Percentiles rank a stretch among this genome's conserved stretches.
phyloP scores from a whole-genome alignment of 2,888 invertebrate genomes.

The Eudasyphora cyanicolor region DNA sequence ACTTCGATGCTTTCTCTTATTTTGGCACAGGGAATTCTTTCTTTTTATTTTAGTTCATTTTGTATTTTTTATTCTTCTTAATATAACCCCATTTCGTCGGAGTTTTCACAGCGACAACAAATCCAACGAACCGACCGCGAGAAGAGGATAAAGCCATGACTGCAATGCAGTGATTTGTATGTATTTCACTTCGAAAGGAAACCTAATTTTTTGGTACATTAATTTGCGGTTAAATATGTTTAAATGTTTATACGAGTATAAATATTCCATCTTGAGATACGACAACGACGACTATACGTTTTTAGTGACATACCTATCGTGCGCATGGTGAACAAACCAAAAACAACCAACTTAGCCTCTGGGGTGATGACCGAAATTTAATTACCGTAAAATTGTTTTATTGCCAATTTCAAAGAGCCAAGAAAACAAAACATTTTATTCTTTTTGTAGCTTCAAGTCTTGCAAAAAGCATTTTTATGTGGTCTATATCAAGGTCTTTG shows the following conservation, averaged over 20 bases:
- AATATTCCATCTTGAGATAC: neutral
- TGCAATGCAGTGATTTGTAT: slow-evolving; percentile 43
- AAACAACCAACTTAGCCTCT: too few relatives aligned
- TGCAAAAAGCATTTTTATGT: too few relatives aligned
- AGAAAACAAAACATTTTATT: neutral
- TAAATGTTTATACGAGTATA: too few relatives aligned
- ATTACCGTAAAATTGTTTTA: neutral
- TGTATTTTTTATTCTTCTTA: neutral
- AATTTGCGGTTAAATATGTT: slow-evolving; percentile 13
- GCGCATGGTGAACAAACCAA: too few relatives aligned
- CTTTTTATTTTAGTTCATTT: neutral
- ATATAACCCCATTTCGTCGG: neutral
- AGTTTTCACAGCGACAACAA: too few relatives aligned
- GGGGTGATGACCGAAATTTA: neutral
- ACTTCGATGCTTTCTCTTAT: neutral
- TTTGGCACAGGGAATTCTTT: neutral
- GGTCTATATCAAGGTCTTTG: too few relatives aligned
- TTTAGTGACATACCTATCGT: too few relatives aligned
- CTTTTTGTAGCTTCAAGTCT: too few relatives aligned
- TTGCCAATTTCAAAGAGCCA: neutral
- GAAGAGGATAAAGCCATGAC: neutral
- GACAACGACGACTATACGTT: too few relatives aligned
- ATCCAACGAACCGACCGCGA: neutral
- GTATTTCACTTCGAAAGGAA: neutral
- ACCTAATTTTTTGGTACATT: slow-evolving; percentile 42